These are phyloP conservation scores for Esperia sulphurella DNA, from an alignment of 2,888 invertebrate species.

Conservation along the genomic window DNA sequence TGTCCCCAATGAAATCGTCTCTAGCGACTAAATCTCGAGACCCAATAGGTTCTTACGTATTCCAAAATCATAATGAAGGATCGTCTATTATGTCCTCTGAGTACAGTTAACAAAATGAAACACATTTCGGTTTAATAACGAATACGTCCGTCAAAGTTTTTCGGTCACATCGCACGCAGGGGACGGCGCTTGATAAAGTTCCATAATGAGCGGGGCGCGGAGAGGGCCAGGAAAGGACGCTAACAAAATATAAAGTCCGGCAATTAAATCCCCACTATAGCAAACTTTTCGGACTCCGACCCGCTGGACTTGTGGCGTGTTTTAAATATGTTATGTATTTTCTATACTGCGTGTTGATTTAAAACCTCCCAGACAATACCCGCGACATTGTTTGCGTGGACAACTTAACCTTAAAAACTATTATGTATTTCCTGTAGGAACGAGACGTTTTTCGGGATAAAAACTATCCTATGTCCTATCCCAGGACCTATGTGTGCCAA, in stretches of 20 bases:
- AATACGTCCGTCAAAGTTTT: conserved; percentile 27
- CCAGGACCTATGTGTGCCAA: no score
- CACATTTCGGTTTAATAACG: conserved; percentile 14
- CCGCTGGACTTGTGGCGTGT: not conserved
- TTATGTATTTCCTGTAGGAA: no score
- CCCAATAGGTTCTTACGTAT: no score
- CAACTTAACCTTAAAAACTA: no score
- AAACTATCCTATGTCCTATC: no score
- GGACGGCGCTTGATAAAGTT: conserved; percentile 27
- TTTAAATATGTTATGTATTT: not conserved
- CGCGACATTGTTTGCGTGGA: no score
- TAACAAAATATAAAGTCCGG: conserved; percentile 15
- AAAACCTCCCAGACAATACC: no score
- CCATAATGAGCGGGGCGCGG: conserved; percentile 24
- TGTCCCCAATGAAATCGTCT: no score
- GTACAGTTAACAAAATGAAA: conserved; percentile 17
- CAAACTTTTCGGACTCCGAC: conserved; percentile 1
- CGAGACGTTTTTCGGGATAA: no score
- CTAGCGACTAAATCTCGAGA: no score
- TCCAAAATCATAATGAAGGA: no score
- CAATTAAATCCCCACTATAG: not conserved
- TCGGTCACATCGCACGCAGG: conserved; percentile 25
- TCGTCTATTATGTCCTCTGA: conserved; percentile 5
- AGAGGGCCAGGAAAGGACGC: not conserved
- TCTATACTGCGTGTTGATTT: no score